Base-by-base conservation (phyloP, 23 tunicate genomes). In the Halocynthia roretzi region DNA sequence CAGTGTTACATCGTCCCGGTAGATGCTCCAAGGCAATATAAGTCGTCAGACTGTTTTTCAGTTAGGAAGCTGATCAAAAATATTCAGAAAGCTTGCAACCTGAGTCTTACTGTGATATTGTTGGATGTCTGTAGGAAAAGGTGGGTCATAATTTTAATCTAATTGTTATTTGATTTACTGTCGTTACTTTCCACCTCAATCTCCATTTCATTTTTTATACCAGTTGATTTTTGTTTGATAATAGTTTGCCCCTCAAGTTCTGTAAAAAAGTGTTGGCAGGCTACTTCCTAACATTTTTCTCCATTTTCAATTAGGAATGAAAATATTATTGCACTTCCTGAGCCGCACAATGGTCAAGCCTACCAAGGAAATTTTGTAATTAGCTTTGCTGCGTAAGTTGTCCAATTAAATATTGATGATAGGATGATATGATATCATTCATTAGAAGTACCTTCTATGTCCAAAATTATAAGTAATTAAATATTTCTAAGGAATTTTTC, bases 111-210 rank as follows among this genome's bases (percentile, higher is more conserved):
- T 70, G 75, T 89, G 5, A 75, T 84, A 50, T 63, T 89, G 64
- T 75, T 80, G 7, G 96, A 89, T 54, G 80, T 81, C 9, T 89
- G 96, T 54, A 71, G 96, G 68, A 80, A 70, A 56, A 84, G 89
- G 90, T 80, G 10, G 31, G 10, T 77, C 44, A 31, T 31, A 31
- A 31, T 31, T 31, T 31, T 31, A n/a, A n/a, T 31, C 44, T n/a
- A n/a, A n/a, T n/a, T 31, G 44, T 31, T 31, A 31, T 31, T 31
- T 31, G 44, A 31, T 31, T 31, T 31, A 31, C 44, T 31, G 44
- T 31, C 44, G 44, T 31, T 31, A 31, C 44, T 31, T 31, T 31
- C 4, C 44, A 31, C 44, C 44, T 31, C 44, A 31, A 31, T 31
- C 44, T 31, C 4, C 44, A 4, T 31, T 31, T 31, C 1, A 31